Percentiles rank a stretch among this genome's conserved stretches.
Evolutionary conservation across 2,113 vertebrate genomes (phyloP).

Genomic region (Hemicordylus capensis): DNA sequence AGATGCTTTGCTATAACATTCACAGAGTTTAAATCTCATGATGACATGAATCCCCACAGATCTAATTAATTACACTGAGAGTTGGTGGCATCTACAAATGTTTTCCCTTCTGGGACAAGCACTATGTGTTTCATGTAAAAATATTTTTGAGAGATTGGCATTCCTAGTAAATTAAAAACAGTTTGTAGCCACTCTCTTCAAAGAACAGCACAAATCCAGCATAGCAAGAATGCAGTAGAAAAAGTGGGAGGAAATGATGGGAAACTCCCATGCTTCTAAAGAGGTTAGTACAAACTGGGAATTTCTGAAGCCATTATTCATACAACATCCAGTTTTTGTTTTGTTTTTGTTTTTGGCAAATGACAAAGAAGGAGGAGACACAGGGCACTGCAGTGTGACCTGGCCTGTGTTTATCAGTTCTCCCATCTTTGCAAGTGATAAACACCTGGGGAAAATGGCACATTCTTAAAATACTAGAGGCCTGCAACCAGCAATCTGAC

Average conservation of each 20-base stretch:
- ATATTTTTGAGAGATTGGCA: neutral
- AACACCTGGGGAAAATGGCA: neutral
- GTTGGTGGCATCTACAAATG: neutral
- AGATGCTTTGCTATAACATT: neutral
- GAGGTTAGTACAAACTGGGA: neutral
- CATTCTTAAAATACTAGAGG: neutral
- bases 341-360: too few species aligned
- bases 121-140: neutral
- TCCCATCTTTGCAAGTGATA: neutral
- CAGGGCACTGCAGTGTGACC: neutral
- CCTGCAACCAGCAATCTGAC: neutral
- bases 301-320: neutral
- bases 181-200: neutral
- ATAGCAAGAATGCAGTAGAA: neutral
- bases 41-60: neutral
- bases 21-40: neutral
- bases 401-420: neutral
- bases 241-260: neutral
- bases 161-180: conserved; percentile 13
- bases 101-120: neutral
- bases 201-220: conserved; percentile 1
- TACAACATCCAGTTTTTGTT: neutral
- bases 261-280: neutral
- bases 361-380: neutral
- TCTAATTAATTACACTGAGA: neutral